A percentile compares a stretch with the other conserved stretches of the same genome.
Evolutionary conservation across 2,888 invertebrate genomes (phyloP).

Genomic region (Melipona beecheii): DNA sequence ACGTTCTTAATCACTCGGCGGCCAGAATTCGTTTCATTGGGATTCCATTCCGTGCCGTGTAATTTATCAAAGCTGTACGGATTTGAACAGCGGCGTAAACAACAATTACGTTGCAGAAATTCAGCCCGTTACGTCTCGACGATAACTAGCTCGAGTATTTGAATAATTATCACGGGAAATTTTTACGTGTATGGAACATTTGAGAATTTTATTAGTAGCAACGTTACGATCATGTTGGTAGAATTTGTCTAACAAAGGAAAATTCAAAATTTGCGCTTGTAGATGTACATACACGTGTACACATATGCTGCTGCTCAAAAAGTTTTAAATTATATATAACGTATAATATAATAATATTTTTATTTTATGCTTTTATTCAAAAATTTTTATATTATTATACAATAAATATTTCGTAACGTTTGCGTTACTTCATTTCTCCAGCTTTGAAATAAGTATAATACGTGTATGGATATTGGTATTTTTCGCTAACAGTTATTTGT

Average conservation of each 20-base stretch:
- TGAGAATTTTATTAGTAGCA: not conserved
- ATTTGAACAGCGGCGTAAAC: not conserved
- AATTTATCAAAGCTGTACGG: slow-evolving; percentile 12
- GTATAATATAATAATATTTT: no score
- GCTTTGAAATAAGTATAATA: no score
- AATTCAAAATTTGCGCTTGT: no score
- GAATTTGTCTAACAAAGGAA: not conserved
- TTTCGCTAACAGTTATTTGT: no score
- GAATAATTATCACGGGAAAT: not conserved
- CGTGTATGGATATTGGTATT: no score
- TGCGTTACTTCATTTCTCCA: no score
- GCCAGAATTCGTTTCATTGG: slow-evolving; percentile 8
- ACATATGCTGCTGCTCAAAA: no score
- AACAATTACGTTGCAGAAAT: slow-evolving; percentile 11
- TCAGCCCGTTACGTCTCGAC: not conserved
- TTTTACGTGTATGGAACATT: not conserved
- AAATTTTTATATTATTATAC: no score
- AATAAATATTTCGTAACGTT: no score
- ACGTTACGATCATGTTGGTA: not conserved
- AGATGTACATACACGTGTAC: no score
- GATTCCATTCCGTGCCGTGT: not conserved
- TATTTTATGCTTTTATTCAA: no score
- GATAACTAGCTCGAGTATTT: slow-evolving; percentile 1
- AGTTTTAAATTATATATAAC: no score
- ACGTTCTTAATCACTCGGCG: slow-evolving; percentile 12